Evolutionary conservation across 2,113 vertebrate genomes (phyloP).

Genomic region (Crotalus helleri): DNA sequence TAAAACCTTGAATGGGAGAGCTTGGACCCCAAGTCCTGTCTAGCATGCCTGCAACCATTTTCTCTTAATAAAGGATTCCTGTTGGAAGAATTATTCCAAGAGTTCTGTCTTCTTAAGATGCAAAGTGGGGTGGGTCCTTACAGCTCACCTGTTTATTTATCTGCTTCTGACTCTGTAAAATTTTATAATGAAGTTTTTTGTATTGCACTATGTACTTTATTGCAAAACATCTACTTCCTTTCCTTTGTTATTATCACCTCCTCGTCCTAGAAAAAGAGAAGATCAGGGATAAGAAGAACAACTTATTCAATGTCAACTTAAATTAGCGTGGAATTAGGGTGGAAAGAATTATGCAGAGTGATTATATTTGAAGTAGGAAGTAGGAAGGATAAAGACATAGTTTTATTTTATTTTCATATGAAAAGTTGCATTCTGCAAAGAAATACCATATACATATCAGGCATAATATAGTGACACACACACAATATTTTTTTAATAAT

Average conservation of each 20-base stretch:
- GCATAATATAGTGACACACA: background rate
- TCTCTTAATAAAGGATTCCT: too few relatives aligned
- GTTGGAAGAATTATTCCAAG: too few relatives aligned
- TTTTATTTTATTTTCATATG: background rate
- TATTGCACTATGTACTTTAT: background rate
- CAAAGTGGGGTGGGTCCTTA: too few relatives aligned
- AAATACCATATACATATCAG: background rate
- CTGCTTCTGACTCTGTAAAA: background rate
- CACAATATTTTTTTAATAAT: background rate
- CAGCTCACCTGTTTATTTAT: constrained; percentile 5
- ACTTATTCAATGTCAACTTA: background rate
- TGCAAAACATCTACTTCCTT: constrained; percentile 22
- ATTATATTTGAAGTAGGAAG: background rate
- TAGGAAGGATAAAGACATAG: background rate
- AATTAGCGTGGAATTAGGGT: background rate
- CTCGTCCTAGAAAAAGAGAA: background rate
- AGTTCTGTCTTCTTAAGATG: too few relatives aligned
- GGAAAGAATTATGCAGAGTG: background rate
- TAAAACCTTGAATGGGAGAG: too few relatives aligned
- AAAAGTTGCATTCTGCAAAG: background rate
- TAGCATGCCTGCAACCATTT: too few relatives aligned
- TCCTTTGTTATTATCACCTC: background rate
- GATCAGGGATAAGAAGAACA: background rate
- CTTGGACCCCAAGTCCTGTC: too few relatives aligned
- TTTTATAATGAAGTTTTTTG: background rate